phyloP scores from a whole-genome alignment of 2,888 invertebrate genomes.

The Limenitis camilla region DNA sequence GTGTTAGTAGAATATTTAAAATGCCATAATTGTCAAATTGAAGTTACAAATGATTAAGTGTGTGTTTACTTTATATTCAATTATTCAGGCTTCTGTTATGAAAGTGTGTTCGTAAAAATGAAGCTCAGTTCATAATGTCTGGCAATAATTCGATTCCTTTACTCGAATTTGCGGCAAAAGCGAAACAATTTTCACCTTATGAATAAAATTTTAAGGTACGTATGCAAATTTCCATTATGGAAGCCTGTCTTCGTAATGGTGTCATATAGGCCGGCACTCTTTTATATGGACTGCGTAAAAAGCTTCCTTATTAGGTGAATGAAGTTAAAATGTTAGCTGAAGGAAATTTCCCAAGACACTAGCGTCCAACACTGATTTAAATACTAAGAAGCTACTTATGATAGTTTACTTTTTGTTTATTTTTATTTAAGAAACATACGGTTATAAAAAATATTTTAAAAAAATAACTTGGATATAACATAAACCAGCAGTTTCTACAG shows the following conservation, averaged over 20 bases:
- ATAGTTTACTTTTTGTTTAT: too few relatives aligned
- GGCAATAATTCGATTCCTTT: slow-evolving; percentile 64
- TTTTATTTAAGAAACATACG: too few relatives aligned
- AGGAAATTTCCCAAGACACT: slow-evolving; percentile 2
- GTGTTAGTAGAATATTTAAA: too few relatives aligned
- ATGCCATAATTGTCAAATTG: too few relatives aligned
- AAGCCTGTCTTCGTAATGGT: slow-evolving; percentile 57
- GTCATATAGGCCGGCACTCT: slow-evolving; percentile 59
- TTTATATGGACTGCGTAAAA: slow-evolving; percentile 53
- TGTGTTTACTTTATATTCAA: not conserved
- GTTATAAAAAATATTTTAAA: too few relatives aligned
- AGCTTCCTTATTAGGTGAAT: slow-evolving; percentile 41
- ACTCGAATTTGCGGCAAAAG: slow-evolving; percentile 50
- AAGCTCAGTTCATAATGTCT: slow-evolving; percentile 24
- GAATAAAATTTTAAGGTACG: slow-evolving; percentile 72
- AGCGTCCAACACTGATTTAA: not conserved
- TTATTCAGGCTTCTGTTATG: not conserved
- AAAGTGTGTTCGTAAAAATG: slow-evolving; percentile 11
- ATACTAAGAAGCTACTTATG: not conserved
- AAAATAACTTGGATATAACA: too few relatives aligned
- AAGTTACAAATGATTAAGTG: too few relatives aligned
- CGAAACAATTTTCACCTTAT: slow-evolving; percentile 71
- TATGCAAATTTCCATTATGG: slow-evolving; percentile 70
- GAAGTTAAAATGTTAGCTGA: slow-evolving; percentile 14
- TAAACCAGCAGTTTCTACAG: too few relatives aligned